These are phyloP conservation scores for Lophius americanus DNA, from an alignment of 2,797 vertebrate species.

Conservation along the genomic window DNA sequence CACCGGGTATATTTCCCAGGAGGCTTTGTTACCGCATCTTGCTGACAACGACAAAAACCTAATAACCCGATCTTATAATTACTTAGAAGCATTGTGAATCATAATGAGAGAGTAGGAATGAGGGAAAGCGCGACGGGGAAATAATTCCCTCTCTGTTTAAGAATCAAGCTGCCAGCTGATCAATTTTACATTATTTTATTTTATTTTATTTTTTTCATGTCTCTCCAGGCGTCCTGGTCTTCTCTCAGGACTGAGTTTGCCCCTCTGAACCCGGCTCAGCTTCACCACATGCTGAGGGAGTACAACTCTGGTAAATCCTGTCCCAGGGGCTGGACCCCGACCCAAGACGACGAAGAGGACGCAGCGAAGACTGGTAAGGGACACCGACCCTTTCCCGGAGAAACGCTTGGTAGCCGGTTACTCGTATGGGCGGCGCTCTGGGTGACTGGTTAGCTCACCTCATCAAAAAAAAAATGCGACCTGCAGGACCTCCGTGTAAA, in stretches of 20 bases:
- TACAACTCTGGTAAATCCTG: constrained; percentile 70
- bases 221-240: constrained; percentile 76
- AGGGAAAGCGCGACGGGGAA: no score
- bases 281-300: constrained; percentile 84
- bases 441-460: no score
- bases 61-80: constrained; percentile 27
- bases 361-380: constrained; percentile 74
- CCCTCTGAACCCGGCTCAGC: constrained; percentile 79
- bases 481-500: no score
- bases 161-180: constrained; percentile 3
- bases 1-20: constrained; percentile 40
- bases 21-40: constrained; percentile 30
- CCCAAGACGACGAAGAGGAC: constrained; percentile 59
- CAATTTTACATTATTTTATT: constrained; percentile 17
- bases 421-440: no score
- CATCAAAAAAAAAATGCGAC: no score
- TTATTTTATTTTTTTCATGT: constrained; percentile 15
- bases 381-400: no score
- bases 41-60: constrained; percentile 5
- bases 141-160: neutral
- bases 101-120: constrained; percentile 46
- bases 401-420: no score
- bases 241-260: constrained; percentile 78
- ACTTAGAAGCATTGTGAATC: constrained; percentile 29
- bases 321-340: constrained; percentile 73